These are phyloP conservation scores for Sclerodermus sp. DNA, from an alignment of 2,888 invertebrate species.

Conservation along the genomic window DNA sequence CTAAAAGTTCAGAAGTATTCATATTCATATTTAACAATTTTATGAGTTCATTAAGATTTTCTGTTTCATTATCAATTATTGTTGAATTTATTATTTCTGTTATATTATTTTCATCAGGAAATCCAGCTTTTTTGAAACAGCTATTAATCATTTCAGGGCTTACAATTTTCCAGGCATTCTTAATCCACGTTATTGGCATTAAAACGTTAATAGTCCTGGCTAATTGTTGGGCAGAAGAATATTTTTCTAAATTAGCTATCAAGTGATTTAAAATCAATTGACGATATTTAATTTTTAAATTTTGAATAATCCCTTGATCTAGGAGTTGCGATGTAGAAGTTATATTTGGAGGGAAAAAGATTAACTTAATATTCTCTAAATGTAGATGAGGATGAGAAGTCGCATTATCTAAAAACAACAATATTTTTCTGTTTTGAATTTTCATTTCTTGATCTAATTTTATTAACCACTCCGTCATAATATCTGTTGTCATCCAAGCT, in stretches of 20 bases:
- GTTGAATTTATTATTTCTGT: background rate
- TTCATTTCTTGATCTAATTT: constrained; percentile 33
- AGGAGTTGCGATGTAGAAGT: background rate
- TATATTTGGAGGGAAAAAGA: background rate
- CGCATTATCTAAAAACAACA: constrained; percentile 42
- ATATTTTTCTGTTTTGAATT: constrained; percentile 33
- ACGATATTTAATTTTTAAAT: background rate
- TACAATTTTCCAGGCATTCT: constrained; percentile 29
- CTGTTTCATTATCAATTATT: background rate
- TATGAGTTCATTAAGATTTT: too few species aligned
- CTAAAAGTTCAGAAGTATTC: too few species aligned
- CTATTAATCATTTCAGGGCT: constrained; percentile 29
- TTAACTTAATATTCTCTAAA: constrained; percentile 33
- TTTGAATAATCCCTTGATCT: background rate
- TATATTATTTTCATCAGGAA: constrained; percentile 7
- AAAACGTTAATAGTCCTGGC: too few species aligned
- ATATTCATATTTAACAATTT: too few species aligned
- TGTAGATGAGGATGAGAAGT: constrained; percentile 32
- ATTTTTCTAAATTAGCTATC: background rate
- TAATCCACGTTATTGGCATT: too few species aligned
- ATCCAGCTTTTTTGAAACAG: constrained; percentile 34
- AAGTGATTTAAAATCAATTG: background rate
- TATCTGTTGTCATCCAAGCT: constrained; percentile 47
- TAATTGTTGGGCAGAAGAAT: too few species aligned
- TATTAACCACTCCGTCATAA: constrained; percentile 30